phyloP scores from a whole-genome alignment of 2,797 vertebrate species.

The Platalea minor region DNA sequence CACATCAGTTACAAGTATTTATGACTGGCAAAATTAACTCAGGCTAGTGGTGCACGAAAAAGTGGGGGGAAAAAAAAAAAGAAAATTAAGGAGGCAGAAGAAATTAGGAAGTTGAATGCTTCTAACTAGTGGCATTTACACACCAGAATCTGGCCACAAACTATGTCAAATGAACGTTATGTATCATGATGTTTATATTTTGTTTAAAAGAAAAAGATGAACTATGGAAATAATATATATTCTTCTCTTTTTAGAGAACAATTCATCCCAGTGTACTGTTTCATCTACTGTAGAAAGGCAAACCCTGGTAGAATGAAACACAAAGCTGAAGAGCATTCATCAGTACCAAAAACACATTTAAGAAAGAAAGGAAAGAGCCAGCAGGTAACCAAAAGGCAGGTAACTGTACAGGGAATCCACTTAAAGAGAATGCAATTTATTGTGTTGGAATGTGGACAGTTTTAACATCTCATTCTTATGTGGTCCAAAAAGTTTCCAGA shows the following conservation, averaged over 20 bases:
- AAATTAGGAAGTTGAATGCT: background rate
- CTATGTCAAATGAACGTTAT: background rate
- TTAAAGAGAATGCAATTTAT: background rate
- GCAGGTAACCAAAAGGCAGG: background rate
- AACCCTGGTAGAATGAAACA: background rate
- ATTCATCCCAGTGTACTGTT: background rate
- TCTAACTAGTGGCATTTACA: background rate
- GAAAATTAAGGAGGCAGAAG: background rate
- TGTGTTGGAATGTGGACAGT: background rate
- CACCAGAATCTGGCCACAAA: background rate
- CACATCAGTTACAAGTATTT: background rate
- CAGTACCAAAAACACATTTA: background rate
- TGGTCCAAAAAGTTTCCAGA: background rate
- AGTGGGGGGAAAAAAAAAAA: no score
- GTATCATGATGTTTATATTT: background rate
- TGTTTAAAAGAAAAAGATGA: background rate
- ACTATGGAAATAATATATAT: background rate
- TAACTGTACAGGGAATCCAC: background rate
- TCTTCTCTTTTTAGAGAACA: background rate
- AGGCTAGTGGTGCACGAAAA: background rate
- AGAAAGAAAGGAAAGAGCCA: background rate
- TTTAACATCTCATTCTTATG: background rate
- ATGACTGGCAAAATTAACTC: background rate
- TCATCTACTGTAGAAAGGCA: background rate
- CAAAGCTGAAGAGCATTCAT: background rate